A percentile compares a stretch with the other conserved stretches of the same genome.
These are phyloP conservation scores for Calvadosia cruxmelitensis DNA, from an alignment of 30 jellyfish, hydroid and myxozoan genomes.

Conservation along the genomic window DNA sequence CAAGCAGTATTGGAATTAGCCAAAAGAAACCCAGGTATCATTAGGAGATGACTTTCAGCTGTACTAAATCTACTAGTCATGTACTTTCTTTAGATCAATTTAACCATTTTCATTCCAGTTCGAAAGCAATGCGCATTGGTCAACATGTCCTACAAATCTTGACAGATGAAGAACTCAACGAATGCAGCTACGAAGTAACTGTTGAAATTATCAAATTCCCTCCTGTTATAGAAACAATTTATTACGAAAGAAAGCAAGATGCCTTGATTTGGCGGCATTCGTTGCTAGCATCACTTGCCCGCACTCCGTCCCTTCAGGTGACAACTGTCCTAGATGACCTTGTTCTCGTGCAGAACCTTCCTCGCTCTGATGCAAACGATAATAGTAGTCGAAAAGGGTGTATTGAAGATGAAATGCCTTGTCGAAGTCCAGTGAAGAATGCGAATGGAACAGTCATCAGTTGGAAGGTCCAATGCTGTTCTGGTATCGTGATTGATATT, in stretches of 20 bases:
- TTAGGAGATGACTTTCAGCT: no score
- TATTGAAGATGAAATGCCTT: background rate
- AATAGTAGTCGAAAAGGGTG: background rate
- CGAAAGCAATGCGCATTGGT: no score
- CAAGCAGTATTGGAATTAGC: no score
- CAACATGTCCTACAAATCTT: no score
- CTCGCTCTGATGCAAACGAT: background rate
- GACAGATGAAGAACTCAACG: background rate
- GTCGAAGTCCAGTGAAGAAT: background rate
- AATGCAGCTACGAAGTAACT: background rate
- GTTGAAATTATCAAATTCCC: background rate
- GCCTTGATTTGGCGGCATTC: background rate
- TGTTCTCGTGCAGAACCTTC: background rate
- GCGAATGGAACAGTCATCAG: background rate
- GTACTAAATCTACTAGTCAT: no score
- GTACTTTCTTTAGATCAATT: no score
- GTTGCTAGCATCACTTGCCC: background rate
- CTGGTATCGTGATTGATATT: slow-evolving; percentile 7
- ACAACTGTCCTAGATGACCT: background rate
- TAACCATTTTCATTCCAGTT: no score
- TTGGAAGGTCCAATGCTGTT: background rate
- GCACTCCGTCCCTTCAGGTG: background rate
- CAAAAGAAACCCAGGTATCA: no score
- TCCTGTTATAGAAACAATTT: background rate
- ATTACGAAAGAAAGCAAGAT: background rate